These are phyloP conservation scores for Antrozous pallidus DNA, from an alignment of 2,797 vertebrate genomes.

Conservation along the genomic window DNA sequence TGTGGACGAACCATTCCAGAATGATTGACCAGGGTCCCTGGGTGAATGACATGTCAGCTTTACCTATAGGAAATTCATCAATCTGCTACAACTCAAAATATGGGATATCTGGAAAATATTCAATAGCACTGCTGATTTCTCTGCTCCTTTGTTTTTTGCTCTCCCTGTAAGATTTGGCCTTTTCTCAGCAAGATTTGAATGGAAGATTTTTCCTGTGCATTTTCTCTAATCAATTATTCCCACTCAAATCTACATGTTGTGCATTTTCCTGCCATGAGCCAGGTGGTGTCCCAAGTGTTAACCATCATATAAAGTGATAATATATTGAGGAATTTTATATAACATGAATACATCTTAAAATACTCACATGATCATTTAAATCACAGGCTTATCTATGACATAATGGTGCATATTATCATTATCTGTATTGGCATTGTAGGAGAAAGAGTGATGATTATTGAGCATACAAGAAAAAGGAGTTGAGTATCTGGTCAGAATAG, in stretches of 20 bases:
- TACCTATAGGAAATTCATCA: neutral
- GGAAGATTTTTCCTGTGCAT: neutral
- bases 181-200: neutral
- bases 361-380: neutral
- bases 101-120: neutral
- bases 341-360: neutral
- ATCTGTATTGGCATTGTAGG: neutral
- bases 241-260: neutral
- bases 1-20: neutral
- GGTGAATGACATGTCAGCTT: neutral
- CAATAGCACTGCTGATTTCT: neutral
- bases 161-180: neutral
- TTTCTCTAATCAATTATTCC: neutral
- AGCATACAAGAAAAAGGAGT: neutral
- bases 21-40: neutral
- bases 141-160: neutral
- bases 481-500: neutral
- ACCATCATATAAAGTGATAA: neutral
- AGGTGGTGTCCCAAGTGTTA: neutral
- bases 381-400: neutral
- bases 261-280: neutral
- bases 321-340: neutral
- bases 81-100: neutral
- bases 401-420: neutral
- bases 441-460: neutral